Evolutionary conservation across 2,888 invertebrate genomes (phyloP).

Genomic region (Busseola fusca): DNA sequence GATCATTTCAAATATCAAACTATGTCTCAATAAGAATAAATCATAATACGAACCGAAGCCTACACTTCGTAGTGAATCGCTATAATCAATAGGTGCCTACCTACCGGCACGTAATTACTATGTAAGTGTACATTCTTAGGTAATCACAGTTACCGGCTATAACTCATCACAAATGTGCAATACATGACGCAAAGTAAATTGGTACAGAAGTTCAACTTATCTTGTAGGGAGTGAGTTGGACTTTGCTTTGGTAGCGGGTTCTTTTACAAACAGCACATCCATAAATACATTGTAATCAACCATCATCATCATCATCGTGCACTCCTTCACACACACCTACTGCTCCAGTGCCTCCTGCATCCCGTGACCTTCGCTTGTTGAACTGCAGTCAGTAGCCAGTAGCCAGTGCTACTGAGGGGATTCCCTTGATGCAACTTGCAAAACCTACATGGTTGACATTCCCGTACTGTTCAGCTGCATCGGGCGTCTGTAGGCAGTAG

Average conservation of each 20-base stretch:
- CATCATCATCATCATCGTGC: background rate
- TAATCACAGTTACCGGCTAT: constrained; percentile 13
- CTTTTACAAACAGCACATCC: background rate
- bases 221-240: too few species aligned
- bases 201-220: constrained; percentile 19
- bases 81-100: constrained; percentile 5
- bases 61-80: constrained; percentile 21
- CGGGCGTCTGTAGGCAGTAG: background rate
- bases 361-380: background rate
- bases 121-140: background rate
- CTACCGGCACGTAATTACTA: constrained; percentile 7
- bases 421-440: background rate
- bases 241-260: too few species aligned
- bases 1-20: background rate
- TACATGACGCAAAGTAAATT: background rate
- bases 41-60: background rate
- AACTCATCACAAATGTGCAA: constrained; percentile 26
- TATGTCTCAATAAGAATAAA: background rate
- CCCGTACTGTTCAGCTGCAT: background rate
- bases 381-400: too few species aligned
- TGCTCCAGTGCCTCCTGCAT: background rate
- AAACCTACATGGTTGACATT: background rate
- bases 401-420: too few species aligned
- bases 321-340: background rate
- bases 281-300: background rate